A percentile compares a stretch with the other conserved stretches of the same genome.
Evolutionary conservation across 2,888 invertebrate species (phyloP).

Genomic region (Cephus nigrinus): DNA sequence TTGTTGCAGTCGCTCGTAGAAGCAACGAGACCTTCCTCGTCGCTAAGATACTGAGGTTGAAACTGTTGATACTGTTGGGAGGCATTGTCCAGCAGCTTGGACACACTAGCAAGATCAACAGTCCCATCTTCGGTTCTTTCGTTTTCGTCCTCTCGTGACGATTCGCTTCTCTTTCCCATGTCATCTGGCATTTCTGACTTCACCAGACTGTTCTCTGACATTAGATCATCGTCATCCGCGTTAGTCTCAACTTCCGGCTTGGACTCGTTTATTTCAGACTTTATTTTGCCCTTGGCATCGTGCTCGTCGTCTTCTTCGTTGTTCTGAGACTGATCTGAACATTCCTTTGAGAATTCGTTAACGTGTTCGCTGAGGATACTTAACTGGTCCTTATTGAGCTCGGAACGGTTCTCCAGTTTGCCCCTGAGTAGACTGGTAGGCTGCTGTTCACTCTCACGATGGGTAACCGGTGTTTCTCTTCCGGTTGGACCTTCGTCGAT

Average conservation of each 20-base stretch:
- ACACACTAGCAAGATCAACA: constrained; percentile 81
- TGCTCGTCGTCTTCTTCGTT: constrained; percentile 33
- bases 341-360: constrained; percentile 31
- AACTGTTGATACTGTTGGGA: constrained; percentile 67
- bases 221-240: constrained; percentile 21
- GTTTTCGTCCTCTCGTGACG: constrained; percentile 24
- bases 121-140: constrained; percentile 65
- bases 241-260: constrained; percentile 8
- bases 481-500: constrained; percentile 73
- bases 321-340: constrained; percentile 43
- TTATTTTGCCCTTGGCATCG: constrained; percentile 39
- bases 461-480: constrained; percentile 30
- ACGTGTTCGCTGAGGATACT: constrained; percentile 30
- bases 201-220: constrained; percentile 59
- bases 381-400: constrained; percentile 37
- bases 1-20: constrained; percentile 86
- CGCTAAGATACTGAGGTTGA: constrained; percentile 66
- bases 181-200: constrained; percentile 72
- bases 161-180: constrained; percentile 67
- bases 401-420: constrained; percentile 47
- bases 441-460: constrained; percentile 37
- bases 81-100: constrained; percentile 82
- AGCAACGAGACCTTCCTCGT: constrained; percentile 84
- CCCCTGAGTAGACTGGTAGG: constrained; percentile 54
- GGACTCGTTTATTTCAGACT: constrained; percentile 4